phyloP scores from a whole-genome alignment of 2,888 invertebrate genomes.

The Mallateleia sp. region DNA sequence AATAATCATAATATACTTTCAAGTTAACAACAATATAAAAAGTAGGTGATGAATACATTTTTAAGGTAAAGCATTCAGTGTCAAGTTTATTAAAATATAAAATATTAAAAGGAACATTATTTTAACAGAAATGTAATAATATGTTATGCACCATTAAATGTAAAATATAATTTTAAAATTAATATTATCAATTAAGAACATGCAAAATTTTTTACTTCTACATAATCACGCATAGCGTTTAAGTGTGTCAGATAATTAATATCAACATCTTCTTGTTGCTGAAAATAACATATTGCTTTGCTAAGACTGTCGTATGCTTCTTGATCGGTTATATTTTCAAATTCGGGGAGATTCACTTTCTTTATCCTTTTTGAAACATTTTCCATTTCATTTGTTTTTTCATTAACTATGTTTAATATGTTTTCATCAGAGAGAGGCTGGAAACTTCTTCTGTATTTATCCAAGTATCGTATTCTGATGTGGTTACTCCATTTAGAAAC shows the following conservation, averaged over 20 bases:
- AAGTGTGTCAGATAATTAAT: not conserved
- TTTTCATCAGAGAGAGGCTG: constrained; percentile 22
- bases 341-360: not conserved
- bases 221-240: not conserved
- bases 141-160: too few relatives aligned
- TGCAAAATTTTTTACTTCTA: constrained; percentile 22
- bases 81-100: too few relatives aligned
- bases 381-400: not conserved
- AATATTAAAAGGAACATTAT: too few relatives aligned
- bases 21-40: too few relatives aligned
- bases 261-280: constrained; percentile 14
- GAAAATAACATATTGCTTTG: constrained; percentile 23
- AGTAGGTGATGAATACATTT: too few relatives aligned
- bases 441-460: constrained; percentile 8
- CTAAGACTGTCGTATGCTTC: constrained; percentile 17
- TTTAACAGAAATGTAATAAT: too few relatives aligned
- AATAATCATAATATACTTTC: too few relatives aligned
- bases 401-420: constrained; percentile 9
- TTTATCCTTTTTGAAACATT: constrained; percentile 9
- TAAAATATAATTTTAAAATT: too few relatives aligned
- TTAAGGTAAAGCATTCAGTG: too few relatives aligned
- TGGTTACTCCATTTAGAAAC: not conserved
- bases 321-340: constrained; percentile 15
- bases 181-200: constrained; percentile 24
- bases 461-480: not conserved